phyloP scores from a whole-genome alignment of 1,140 invertebrate genomes.

The Drosophila yakuba region DNA sequence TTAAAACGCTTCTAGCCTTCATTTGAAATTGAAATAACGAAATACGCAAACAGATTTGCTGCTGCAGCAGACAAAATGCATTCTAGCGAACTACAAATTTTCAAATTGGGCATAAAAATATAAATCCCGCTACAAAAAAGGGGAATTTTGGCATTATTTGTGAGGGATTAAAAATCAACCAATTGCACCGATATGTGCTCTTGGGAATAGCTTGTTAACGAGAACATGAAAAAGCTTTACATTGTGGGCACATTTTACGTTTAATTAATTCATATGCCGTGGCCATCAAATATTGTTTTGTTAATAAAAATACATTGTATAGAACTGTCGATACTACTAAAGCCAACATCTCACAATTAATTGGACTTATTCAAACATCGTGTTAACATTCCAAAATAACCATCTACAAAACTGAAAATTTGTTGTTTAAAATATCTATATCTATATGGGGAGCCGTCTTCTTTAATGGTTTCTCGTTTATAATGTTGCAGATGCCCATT shows the following conservation, averaged over 20 bases:
- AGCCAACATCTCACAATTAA: too few relatives aligned
- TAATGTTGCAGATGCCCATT: slow-evolving; percentile 24
- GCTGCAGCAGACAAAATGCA: slow-evolving; percentile 16
- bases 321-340: too few relatives aligned
- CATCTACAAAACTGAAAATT: too few relatives aligned
- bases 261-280: slow-evolving; percentile 3
- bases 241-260: neutral
- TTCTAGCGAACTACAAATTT: slow-evolving; percentile 22
- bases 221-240: slow-evolving; percentile 9
- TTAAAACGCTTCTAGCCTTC: slow-evolving; percentile 66
- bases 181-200: slow-evolving; percentile 23
- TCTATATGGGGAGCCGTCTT: neutral
- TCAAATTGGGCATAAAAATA: slow-evolving; percentile 23
- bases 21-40: slow-evolving; percentile 52
- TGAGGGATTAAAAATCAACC: slow-evolving; percentile 35
- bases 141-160: slow-evolving; percentile 17
- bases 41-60: slow-evolving; percentile 50
- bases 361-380: too few relatives aligned
- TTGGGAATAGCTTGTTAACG: slow-evolving; percentile 3
- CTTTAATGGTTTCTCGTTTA: slow-evolving; percentile 11
- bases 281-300: neutral
- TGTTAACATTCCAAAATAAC: too few relatives aligned
- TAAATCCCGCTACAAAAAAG: slow-evolving; percentile 22
- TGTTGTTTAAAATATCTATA: neutral
- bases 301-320: neutral